Base-by-base conservation (phyloP, 2,113 vertebrate species). In the Burhinus oedicnemus region DNA sequence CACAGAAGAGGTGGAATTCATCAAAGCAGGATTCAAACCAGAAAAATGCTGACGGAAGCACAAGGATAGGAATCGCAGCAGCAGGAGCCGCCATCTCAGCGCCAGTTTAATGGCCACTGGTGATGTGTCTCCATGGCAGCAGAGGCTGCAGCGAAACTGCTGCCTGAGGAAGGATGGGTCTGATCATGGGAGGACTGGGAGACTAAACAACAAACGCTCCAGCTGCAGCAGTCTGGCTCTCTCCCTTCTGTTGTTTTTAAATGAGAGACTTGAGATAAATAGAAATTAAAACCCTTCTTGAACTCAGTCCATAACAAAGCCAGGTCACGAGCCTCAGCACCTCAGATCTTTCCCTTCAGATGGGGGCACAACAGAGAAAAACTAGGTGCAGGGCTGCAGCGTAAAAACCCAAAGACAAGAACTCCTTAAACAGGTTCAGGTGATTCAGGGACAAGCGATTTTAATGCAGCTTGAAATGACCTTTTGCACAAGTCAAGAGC, bases 51-150 rank as follows among this genome's bases (percentile, higher is more conserved):
- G 81, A 76, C 26, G 21, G 81, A 65, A 68, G 79, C 90, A 75
- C 36, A 29, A 42, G 9, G 58, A 66, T 17, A 86, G 92, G 47
- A 69, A 83, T 8, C 52, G 51, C 58, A 66, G 69, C 84, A 90
- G 90, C 45, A 70, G 92, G 85, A 93, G 94, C 86, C 0, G 23
- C 42, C 94, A 85, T 36, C 91, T 79, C 36, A 83, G 79, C 32
- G 16, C 83, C 87, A 47, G 60, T 66, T 61, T 57, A 75, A 92
- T 64, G 74, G 92, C 71, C 90, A 87, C 91, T 40, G 44, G 27
- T 89, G 95, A 78, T n/a, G 55, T 0, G 68, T 91, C 80, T 87
- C 84, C 89, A 81, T 52, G 77, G 94, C 87, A 91, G 76, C 78
- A 5, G 49, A 60, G 69, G 55, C 87, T 76, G 94, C 9, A 5